Percentiles rank a stretch among this genome's conserved stretches.
phyloP scores from a whole-genome alignment of 2,797 vertebrate genomes.

The Hippopotamyrus pictus region DNA sequence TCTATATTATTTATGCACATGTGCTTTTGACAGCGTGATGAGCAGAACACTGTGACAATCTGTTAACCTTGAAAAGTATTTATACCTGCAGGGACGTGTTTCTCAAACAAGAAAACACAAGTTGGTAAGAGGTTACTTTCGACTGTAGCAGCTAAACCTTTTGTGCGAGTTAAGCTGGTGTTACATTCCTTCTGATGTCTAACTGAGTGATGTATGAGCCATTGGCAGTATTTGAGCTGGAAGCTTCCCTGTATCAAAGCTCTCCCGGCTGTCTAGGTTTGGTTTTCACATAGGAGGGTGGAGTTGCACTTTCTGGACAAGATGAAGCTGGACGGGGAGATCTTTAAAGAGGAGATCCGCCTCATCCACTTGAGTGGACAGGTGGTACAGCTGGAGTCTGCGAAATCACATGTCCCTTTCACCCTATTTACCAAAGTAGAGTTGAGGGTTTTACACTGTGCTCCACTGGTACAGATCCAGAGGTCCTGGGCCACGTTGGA shows the following conservation, averaged over 20 bases:
- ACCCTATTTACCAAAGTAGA: neutral
- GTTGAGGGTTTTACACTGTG: constrained; percentile 53
- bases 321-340: constrained; percentile 58
- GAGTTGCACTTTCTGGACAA: constrained; percentile 56
- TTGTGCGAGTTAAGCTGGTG: neutral
- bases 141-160: neutral
- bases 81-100: constrained; percentile 6
- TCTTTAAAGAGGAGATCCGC: constrained; percentile 65
- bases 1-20: neutral
- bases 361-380: constrained; percentile 58
- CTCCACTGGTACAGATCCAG: no score
- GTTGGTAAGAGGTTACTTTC: neutral
- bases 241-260: neutral
- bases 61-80: constrained; percentile 7
- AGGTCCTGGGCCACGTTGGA: neutral
- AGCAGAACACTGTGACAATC: neutral
- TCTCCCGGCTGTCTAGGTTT: neutral
- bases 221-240: neutral
- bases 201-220: neutral
- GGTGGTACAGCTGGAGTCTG: constrained; percentile 48
- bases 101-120: constrained; percentile 4
- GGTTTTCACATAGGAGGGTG: constrained; percentile 45
- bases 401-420: neutral
- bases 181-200: neutral
- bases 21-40: neutral